Percentiles rank a stretch among this genome's conserved stretches.
Conservation (phyloP, 2,113 vertebrate species). For the Uria aalge region DNA sequence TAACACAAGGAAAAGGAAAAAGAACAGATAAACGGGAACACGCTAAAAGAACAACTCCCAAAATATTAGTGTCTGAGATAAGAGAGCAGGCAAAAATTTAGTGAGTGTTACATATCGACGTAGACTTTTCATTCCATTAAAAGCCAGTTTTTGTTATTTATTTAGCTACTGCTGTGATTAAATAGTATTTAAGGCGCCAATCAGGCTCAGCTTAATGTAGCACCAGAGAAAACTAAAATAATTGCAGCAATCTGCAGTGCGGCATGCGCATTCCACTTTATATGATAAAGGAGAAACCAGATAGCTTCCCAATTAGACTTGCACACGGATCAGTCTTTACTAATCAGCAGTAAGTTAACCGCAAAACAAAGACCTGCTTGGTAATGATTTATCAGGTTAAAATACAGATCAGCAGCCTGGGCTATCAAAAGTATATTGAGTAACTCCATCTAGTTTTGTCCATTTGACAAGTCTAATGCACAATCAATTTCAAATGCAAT, state of each 20-base stretch:
- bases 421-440: neutral
- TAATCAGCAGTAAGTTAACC: rapidly evolving
- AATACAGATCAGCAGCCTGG: neutral
- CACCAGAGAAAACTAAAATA: neutral
- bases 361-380: neutral
- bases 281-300: neutral
- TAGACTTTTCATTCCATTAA: neutral
- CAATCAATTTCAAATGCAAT: neutral
- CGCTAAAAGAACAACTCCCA: neutral
- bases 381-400: neutral
- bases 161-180: neutral
- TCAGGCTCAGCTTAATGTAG: neutral
- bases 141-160: neutral
- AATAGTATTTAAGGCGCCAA: neutral
- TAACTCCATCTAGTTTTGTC: neutral
- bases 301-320: neutral
- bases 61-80: neutral
- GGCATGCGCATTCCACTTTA: neutral
- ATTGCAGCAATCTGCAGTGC: neutral
- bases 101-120: neutral
- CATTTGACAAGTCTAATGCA: neutral
- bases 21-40: neutral
- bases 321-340: neutral
- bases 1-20: neutral
- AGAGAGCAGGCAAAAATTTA: neutral